These are phyloP conservation scores for Sceliomorpha sp. DNA, from an alignment of 2,888 invertebrate species.

Conservation along the genomic window DNA sequence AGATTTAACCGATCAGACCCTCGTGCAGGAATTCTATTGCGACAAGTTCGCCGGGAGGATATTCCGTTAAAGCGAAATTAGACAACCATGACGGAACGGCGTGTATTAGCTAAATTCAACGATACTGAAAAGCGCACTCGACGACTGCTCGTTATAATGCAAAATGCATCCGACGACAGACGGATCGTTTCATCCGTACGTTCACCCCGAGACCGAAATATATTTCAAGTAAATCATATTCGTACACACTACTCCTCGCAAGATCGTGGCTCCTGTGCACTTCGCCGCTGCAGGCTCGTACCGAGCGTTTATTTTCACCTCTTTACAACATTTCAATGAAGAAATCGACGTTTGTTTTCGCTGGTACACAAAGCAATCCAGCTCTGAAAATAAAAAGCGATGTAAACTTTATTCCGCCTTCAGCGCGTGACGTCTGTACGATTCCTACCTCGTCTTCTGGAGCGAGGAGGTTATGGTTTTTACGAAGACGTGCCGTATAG, in stretches of 20 bases:
- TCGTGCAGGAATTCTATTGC: too few species aligned
- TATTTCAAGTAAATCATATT: slow-evolving; percentile 60
- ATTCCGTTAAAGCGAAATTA: slow-evolving; percentile 26
- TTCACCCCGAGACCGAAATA: slow-evolving; percentile 68
- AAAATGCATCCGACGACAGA: slow-evolving; percentile 69
- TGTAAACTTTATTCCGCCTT: too few species aligned
- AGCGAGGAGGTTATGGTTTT: too few species aligned
- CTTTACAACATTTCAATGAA: slow-evolving; percentile 21
- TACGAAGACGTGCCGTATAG: too few species aligned
- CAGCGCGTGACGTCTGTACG: too few species aligned
- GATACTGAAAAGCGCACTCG: slow-evolving; percentile 69
- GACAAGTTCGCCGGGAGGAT: slow-evolving; percentile 12
- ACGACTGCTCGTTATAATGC: slow-evolving; percentile 73
- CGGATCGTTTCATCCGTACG: slow-evolving; percentile 67
- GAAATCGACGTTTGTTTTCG: slow-evolving; percentile 3
- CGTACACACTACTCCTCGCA: slow-evolving; percentile 26
- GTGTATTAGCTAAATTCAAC: slow-evolving; percentile 57
- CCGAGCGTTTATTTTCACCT: slow-evolving; percentile 27
- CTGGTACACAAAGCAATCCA: neutral
- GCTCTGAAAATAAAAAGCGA: neutral
- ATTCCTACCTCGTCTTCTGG: too few species aligned
- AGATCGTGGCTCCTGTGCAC: neutral
- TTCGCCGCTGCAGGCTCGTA: neutral
- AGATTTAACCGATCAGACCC: too few species aligned
- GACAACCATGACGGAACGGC: slow-evolving; percentile 18